Evolutionary conservation across 2,113 vertebrate genomes (phyloP).

Genomic region (Marcusenius ussheri): DNA sequence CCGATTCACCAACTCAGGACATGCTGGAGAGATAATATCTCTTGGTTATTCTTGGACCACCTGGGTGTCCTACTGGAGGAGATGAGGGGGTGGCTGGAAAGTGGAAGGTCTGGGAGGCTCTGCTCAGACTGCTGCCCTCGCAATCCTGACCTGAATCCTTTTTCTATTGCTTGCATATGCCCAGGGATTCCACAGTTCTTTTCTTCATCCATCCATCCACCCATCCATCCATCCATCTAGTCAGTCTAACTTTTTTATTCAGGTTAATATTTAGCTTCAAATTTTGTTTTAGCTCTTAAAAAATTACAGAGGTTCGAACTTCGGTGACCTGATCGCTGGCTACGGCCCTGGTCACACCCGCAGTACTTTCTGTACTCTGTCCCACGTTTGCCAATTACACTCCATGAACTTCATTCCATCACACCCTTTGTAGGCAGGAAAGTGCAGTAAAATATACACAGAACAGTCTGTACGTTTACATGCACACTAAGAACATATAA

Average conservation of each 20-base stretch:
- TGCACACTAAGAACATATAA: no score
- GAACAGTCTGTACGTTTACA: no score
- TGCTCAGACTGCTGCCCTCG: not conserved
- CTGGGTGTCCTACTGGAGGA: not conserved
- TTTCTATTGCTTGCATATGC: not conserved
- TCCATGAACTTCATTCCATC: not conserved
- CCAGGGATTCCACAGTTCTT: no score
- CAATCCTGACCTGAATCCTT: not conserved
- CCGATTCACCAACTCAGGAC: not conserved
- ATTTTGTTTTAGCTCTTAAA: no score
- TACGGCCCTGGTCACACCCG: not conserved
- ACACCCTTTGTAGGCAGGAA: not conserved
- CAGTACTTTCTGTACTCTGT: not conserved
- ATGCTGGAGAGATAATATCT: not conserved
- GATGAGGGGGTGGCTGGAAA: not conserved
- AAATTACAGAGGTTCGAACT: no score
- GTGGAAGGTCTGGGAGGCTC: not conserved
- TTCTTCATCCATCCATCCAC: no score
- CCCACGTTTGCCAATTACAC: not conserved
- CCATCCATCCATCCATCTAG: no score
- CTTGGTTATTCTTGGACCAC: not conserved
- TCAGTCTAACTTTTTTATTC: no score
- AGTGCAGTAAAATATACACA: not conserved
- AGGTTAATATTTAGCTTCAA: no score
- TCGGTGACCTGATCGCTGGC: no score